phyloP scores from a whole-genome alignment of 2,888 invertebrate genomes.

The Diloba caeruleocephala region DNA sequence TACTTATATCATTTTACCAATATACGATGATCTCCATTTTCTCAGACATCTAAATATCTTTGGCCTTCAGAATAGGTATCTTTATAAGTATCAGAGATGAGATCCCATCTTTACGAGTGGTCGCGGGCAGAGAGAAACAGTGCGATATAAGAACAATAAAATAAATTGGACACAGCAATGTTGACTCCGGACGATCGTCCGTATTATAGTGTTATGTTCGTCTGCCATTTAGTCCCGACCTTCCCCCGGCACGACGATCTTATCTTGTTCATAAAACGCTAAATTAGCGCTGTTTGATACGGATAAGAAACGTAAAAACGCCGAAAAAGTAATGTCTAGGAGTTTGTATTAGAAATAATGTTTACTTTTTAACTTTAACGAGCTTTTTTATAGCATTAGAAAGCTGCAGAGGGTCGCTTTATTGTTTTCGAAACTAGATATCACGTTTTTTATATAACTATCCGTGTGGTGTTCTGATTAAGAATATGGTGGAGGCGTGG shows the following conservation, averaged over 20 bases:
- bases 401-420: too few relatives aligned
- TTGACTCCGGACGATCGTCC: slow-evolving; percentile 37
- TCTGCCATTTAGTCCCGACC: slow-evolving; percentile 48
- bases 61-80: slow-evolving; percentile 50
- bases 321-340: slow-evolving; percentile 5
- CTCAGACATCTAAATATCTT: slow-evolving; percentile 27
- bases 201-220: slow-evolving; percentile 54
- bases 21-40: slow-evolving; percentile 18
- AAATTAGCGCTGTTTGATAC: slow-evolving; percentile 45
- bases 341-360: slow-evolving; percentile 1
- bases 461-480: too few relatives aligned
- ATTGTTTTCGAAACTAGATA: too few relatives aligned
- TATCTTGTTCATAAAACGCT: slow-evolving; percentile 45
- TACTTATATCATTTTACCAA: slow-evolving; percentile 11
- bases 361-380: not conserved
- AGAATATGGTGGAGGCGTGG: too few relatives aligned
- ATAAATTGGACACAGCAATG: slow-evolving; percentile 71
- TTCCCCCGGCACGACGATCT: slow-evolving; percentile 40
- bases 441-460: too few relatives aligned
- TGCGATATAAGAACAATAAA: slow-evolving; percentile 73
- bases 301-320: slow-evolving; percentile 18
- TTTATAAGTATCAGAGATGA: slow-evolving; percentile 65
- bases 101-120: slow-evolving; percentile 70
- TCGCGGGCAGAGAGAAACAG: slow-evolving; percentile 49
- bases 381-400: not conserved